Base-by-base conservation (phyloP, 1,140 invertebrate genomes). In the Himalopsyche phryganea region DNA sequence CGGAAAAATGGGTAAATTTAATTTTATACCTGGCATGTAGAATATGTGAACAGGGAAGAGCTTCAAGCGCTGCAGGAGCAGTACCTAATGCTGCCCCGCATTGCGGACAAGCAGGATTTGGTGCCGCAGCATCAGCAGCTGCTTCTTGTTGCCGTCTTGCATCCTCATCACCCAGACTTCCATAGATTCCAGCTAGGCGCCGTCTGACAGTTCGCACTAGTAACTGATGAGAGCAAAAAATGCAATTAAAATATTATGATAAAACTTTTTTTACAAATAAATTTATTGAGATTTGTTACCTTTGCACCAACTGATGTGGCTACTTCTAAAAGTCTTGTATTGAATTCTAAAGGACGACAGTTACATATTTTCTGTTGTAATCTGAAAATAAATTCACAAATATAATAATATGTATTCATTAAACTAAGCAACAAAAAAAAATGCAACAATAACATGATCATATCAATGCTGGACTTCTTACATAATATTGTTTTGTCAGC, bases 321-420 rank as follows among this genome's bases (percentile, higher is more conserved):
- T 4, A 90, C 88, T 71, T 91, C 89, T 55, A 91, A 72, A 5
- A 91, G 72, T 51, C 88, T 79, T 0, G 87, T 90, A 70, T 91
- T 91, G 69, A 91, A 91, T 70, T 91, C 89, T 17, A 91, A 74
- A 5, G 89, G 88, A 32, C 88, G 79, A 70, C 89, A 91, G 71
- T 90, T 90, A 71, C 89, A 91, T 62, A 91, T 91, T 68, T 89
- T 86, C 66, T 88, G 87, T 64, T 91, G 88, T 9, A 88, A 62
- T 5, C 61, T 60, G 50, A 28, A 60, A 58, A 50, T 11, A 45
- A 45, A 40, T n/a, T 42, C 10, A n/a, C n/a, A n/a, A n/a, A n/a
- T n/a, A n/a, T n/a, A n/a, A n/a, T n/a, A n/a, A n/a, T n/a, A n/a
- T n/a, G n/a, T n/a, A n/a, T n/a, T n/a, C n/a, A n/a, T n/a, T n/a